These are phyloP conservation scores for Harpalus rufipes DNA, from an alignment of 2,888 invertebrate species.

Conservation along the genomic window DNA sequence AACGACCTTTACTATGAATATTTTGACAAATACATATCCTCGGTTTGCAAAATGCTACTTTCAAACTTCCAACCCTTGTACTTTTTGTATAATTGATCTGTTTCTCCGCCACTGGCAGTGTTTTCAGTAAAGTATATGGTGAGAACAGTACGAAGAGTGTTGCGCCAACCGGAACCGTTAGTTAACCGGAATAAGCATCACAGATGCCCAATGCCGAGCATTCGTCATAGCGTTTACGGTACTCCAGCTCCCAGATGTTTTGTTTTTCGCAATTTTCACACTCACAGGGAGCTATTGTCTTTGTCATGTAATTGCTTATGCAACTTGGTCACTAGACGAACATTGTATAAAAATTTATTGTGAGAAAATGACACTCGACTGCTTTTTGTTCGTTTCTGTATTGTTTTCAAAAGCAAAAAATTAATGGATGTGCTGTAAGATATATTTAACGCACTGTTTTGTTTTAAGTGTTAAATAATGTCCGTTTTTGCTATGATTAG, in stretches of 20 bases:
- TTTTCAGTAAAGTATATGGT: not conserved
- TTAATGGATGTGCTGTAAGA: no score
- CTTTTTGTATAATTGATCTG: no score
- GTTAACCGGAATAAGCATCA: constrained; percentile 56
- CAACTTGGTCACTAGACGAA: constrained; percentile 51
- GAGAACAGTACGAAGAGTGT: constrained; percentile 24
- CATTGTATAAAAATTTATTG: constrained; percentile 18
- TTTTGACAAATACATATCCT: no score
- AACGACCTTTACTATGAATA: no score
- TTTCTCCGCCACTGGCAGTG: not conserved
- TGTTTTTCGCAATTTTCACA: constrained; percentile 27
- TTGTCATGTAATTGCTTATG: constrained; percentile 6
- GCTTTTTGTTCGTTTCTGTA: constrained; percentile 3
- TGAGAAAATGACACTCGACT: constrained; percentile 5
- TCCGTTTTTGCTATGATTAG: no score
- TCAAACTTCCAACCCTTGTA: no score
- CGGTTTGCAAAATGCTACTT: no score
- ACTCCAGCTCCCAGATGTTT: constrained; percentile 26
- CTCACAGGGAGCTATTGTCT: constrained; percentile 7
- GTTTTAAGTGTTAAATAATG: no score
- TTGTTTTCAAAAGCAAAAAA: not conserved
- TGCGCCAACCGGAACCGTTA: constrained; percentile 58
- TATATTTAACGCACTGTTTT: no score
- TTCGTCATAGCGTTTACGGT: constrained; percentile 41
- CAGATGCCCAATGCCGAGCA: constrained; percentile 16